Evolutionary conservation across 2,888 invertebrate genomes (phyloP).

Genomic region (Diloba caeruleocephala): DNA sequence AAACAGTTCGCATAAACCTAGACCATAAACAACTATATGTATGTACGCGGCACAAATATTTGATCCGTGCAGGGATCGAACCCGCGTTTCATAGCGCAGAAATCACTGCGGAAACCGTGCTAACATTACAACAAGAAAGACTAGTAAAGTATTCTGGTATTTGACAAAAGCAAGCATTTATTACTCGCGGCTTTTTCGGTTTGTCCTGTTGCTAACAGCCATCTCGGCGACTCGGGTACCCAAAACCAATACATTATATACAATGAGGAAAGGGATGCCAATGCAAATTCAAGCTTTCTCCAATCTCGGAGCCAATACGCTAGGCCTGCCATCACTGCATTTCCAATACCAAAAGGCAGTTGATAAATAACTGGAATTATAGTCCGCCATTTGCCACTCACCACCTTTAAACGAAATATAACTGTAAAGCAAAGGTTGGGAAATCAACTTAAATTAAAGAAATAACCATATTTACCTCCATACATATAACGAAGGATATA

Average conservation of each 20-base stretch:
- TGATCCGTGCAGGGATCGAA: too few relatives aligned
- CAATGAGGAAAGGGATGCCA: slow-evolving; percentile 85
- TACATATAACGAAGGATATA: slow-evolving; percentile 91
- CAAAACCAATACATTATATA: slow-evolving; percentile 84
- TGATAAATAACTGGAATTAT: slow-evolving; percentile 90
- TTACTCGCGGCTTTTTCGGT: slow-evolving; percentile 83
- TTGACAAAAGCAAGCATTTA: not conserved
- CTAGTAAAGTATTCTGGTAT: too few relatives aligned
- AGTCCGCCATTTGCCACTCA: slow-evolving; percentile 90
- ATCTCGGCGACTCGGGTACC: slow-evolving; percentile 90
- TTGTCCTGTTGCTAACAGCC: slow-evolving; percentile 89
- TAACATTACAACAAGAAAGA: too few relatives aligned
- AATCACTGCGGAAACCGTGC: too few relatives aligned
- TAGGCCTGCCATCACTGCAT: slow-evolving; percentile 87
- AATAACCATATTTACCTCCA: slow-evolving; percentile 79
- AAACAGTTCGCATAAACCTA: too few relatives aligned
- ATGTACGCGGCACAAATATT: too few relatives aligned
- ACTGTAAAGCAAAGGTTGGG: too few relatives aligned
- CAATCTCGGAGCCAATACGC: slow-evolving; percentile 90
- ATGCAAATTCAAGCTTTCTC: slow-evolving; percentile 88
- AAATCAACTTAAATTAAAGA: not conserved
- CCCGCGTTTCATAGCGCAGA: too few relatives aligned
- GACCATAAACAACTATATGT: too few relatives aligned
- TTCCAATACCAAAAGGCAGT: slow-evolving; percentile 90
- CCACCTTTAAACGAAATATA: slow-evolving; percentile 70